Evolutionary conservation across 2,888 invertebrate species (phyloP).

Genomic region (Athetis lepigone): DNA sequence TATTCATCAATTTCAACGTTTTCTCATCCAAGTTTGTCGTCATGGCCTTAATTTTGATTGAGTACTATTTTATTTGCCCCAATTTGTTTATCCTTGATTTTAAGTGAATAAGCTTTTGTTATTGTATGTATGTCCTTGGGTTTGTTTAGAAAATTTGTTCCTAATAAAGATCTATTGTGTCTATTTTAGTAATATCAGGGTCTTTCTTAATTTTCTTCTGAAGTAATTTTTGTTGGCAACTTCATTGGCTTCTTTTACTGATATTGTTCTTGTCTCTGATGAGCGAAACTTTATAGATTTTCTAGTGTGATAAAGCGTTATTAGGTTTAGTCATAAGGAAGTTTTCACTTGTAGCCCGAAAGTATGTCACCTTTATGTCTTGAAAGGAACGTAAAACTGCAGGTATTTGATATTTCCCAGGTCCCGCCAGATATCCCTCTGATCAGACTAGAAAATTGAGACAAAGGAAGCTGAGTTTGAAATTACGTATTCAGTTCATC

Average conservation of each 20-base stretch:
- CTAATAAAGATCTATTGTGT: slow-evolving; percentile 14
- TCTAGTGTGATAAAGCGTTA: too few species aligned
- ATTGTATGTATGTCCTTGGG: slow-evolving; percentile 2
- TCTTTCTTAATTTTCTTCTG: not conserved
- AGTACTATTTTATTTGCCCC: not conserved
- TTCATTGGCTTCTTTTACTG: not conserved
- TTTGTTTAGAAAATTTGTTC: not conserved
- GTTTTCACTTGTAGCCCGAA: too few species aligned
- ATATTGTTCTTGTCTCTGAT: too few species aligned
- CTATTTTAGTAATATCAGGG: not conserved
- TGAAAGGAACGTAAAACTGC: too few species aligned
- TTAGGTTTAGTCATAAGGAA: too few species aligned
- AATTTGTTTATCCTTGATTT: slow-evolving; percentile 2
- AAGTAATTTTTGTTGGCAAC: rapidly evolving
- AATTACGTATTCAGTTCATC: too few species aligned
- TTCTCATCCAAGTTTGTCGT: not conserved
- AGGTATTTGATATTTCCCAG: too few species aligned
- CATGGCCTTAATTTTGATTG: not conserved
- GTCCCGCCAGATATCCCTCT: too few species aligned
- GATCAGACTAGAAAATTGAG: too few species aligned
- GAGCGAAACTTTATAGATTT: too few species aligned
- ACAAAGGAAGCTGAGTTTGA: too few species aligned
- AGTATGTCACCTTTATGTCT: too few species aligned
- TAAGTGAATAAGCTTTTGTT: slow-evolving; percentile 9
- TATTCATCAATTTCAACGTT: not conserved